Evolutionary conservation across 2,888 invertebrate species (phyloP), one percentile per base, ranked within the genome.

Genomic region (Cosmia pyralina): DNA sequence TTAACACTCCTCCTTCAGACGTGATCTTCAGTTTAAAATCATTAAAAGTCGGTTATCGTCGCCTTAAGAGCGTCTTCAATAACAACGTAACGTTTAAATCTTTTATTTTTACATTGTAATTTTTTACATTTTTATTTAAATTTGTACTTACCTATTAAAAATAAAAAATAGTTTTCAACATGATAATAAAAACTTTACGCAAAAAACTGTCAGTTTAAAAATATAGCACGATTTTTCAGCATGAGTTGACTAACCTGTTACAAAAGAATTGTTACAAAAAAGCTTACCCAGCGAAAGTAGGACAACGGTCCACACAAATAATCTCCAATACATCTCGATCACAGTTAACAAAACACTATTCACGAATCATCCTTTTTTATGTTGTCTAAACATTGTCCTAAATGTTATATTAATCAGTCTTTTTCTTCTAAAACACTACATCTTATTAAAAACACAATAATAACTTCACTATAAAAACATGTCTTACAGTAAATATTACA

Each of bases 201-300:
- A 50, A 17, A 22, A 10, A 15, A 46, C 13, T 11, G 34, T 17
- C 2, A 41, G n/a, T 22, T 44, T 44, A 11, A 48, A 74, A 50
- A 66, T 11, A 44, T 6, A 34, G 0, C 15, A 28, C 3, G 6
- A 8, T n/a, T 17, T 58, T 38, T 77, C 8, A 15, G 7, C 4
- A 53, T 22, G 10, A 52, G 58, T 48, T 41, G 7, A 19, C 2
- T 38, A 34, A 67, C 19, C 15, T 28, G 10, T 34, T 19, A 69
- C 13, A 52, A 52, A 38, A 41, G 4, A 50, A 58, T 64, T 52
- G 11, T 28, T 17, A 10, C 28, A 28, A 34, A 53, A 63, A 69
- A 46, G 34, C 92, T 91, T 83, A 92, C 92, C 90, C 59, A 90
- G 75, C 62, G 89, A 81, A 68, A 90, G 75, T 34, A 90, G 77